Percentiles rank a stretch among this genome's conserved stretches.
These are phyloP conservation scores for Heliconius himera DNA, from an alignment of 1,140 invertebrate genomes.

Conservation along the genomic window DNA sequence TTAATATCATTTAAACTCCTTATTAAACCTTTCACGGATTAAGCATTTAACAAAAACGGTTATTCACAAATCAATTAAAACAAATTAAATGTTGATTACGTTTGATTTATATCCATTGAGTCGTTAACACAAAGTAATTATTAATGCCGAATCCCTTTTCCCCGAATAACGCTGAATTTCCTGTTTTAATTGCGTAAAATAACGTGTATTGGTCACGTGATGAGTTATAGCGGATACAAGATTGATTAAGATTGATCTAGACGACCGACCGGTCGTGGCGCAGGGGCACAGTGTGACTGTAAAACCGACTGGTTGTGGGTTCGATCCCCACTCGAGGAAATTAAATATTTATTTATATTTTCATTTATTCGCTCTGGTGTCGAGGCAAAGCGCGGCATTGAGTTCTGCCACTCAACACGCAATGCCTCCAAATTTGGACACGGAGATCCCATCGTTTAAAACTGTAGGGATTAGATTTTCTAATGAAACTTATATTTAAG, in stretches of 20 bases:
- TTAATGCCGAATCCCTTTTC: neutral
- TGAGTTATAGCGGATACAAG: neutral
- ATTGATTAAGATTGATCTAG: neutral
- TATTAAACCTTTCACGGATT: neutral
- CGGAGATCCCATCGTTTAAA: too few species aligned
- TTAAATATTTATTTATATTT: too few species aligned
- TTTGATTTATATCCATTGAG: neutral
- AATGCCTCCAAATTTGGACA: too few species aligned
- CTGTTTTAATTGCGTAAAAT: neutral
- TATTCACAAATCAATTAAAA: neutral
- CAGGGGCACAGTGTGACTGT: too few species aligned
- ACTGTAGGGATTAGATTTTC: too few species aligned
- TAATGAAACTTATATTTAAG: too few species aligned
- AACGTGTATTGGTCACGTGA: neutral
- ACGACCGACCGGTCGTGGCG: too few species aligned
- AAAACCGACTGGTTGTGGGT: too few species aligned
- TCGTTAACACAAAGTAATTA: neutral
- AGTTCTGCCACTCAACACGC: too few species aligned
- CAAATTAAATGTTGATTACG: neutral
- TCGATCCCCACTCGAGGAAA: too few species aligned
- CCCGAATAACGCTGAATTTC: neutral
- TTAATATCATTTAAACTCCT: neutral
- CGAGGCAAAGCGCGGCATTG: too few species aligned
- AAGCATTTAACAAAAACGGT: neutral
- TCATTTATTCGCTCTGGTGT: too few species aligned